Evolutionary conservation across 2,888 invertebrate genomes (phyloP).

Genomic region (Xestia sexstrigata): DNA sequence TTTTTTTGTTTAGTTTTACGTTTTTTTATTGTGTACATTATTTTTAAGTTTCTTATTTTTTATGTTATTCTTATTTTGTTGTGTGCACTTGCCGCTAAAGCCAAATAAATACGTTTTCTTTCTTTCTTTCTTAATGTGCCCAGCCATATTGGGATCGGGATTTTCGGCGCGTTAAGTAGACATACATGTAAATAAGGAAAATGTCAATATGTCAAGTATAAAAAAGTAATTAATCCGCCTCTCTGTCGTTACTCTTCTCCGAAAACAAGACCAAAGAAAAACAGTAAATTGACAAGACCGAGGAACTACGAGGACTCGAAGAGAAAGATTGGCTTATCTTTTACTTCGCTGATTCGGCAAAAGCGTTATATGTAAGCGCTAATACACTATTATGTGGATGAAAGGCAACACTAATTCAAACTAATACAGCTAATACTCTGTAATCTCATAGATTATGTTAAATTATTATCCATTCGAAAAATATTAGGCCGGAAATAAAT

Average conservation of each 20-base stretch:
- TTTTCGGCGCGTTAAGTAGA: not conserved
- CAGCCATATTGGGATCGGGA: no score
- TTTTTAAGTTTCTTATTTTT: no score
- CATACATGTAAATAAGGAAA: slow-evolving; percentile 2
- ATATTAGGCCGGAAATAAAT: not conserved
- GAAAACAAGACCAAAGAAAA: slow-evolving; percentile 14
- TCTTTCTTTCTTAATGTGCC: no score
- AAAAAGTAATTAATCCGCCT: slow-evolving; percentile 2
- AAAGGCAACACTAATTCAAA: slow-evolving; percentile 17
- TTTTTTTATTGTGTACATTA: no score
- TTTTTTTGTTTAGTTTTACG: no score
- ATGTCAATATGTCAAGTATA: slow-evolving; percentile 6
- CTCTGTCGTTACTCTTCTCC: not conserved
- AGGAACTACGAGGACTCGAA: not conserved
- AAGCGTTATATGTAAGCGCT: not conserved
- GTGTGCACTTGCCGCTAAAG: no score
- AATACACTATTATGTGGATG: slow-evolving; percentile 10
- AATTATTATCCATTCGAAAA: not conserved
- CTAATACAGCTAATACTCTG: slow-evolving; percentile 17
- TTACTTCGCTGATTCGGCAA: slow-evolving; percentile 13
- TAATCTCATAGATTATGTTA: slow-evolving; percentile 28
- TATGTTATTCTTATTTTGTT: no score
- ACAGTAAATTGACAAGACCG: not conserved
- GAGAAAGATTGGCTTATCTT: slow-evolving; percentile 16
- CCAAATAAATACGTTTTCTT: no score